Evolutionary conservation across 2,888 invertebrate genomes (phyloP), one percentile per base, ranked within the genome.

Genomic region (Metallyticus violacea): DNA sequence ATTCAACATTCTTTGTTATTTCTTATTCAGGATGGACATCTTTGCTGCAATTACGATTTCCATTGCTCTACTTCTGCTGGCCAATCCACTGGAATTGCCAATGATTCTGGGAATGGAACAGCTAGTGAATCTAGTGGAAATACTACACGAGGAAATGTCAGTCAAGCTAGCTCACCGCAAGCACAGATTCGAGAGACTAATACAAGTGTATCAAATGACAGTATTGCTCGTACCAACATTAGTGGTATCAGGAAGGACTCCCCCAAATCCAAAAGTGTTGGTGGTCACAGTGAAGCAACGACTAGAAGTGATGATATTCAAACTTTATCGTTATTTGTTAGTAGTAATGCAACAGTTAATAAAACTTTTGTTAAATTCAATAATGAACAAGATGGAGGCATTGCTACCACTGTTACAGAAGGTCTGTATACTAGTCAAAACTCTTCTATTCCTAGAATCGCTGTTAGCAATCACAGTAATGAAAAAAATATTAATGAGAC

Each of bases 31-130:
- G 92, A 92, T 91, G 93, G 92, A 91, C 91, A 92, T 90, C 91
- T 93, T 90, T 92, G 92, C 92, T 93, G 93, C 91, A 92, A 92
- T 91, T 92, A 92, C 91, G 92, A 92, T 92, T 91, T 92, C 91
- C 91, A 91, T 91, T 93, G 93, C 90, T 90, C 90, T 89, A 89
- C 89, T 90, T 89, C 89, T 89, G 90, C 91, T 91, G 90, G 90
- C 90, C 90, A 91, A 91, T 88, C 86, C 86, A 26, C 28, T 80
- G 30, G 79, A 25, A 77, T 83, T 77, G 77, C 77, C 83, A 77
- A 77, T 83, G 62, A 81, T 77, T 25, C 79, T 77, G 80, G 79
- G 77, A 27, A 30, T 84, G 85, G 87, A 82, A 77, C 40, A 29
- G 28, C 28, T 85, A 30, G 78, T 27, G 77, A 77, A 25, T 77